Evolutionary conservation across 1,140 invertebrate genomes (phyloP), one percentile per base, ranked within the genome.

Genomic region (Drosophila nasuta): DNA sequence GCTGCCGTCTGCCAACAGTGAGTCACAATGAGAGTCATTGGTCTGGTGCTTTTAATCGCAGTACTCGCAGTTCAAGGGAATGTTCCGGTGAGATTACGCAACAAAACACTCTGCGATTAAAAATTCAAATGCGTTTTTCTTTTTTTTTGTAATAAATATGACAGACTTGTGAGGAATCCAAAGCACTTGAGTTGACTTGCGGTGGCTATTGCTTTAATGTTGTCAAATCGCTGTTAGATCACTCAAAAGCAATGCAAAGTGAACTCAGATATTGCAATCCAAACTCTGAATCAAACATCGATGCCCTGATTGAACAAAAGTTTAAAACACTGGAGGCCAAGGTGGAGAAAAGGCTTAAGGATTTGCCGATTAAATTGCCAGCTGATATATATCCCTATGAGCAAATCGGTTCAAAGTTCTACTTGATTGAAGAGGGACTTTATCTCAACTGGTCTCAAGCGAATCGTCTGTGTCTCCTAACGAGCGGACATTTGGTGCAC

Each of bases 41-140:
- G 11, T 43, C 41, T 43, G 41, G 11, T 43, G 41, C n/a, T 43
- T 43, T 13, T 13, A 43, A 43, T 43, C 41, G 11, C 41, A 13
- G 41, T 43, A n/a, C 41, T 43, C 41, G 41, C 11, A 43, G 41
- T 13, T 13, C n/a, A 43, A 13, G 41, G 41, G 3, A n/a, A 43
- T 43, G n/a, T 13, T 43, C 41, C 11, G 41, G 41, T 43, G n/a
- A 43, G 41, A 43, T 43, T 13, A 5, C 30, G 15, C 7, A 15
- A 48, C 25, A 77, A 64, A 10, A 11, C 10, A 41, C 3, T 41
- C 3, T n/a, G 38, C 8, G 11, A 66, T 13, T 46, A 46, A 46
- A 13, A 25, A 25, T 3, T 0, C 1, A 46, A 15, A 15, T 46
- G 3, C 20, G 20, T 25, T 25, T 25, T 25, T 25, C 20, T 46